phyloP scores from a whole-genome alignment of 2,888 invertebrate genomes.

The Liodrosophila aerea region DNA sequence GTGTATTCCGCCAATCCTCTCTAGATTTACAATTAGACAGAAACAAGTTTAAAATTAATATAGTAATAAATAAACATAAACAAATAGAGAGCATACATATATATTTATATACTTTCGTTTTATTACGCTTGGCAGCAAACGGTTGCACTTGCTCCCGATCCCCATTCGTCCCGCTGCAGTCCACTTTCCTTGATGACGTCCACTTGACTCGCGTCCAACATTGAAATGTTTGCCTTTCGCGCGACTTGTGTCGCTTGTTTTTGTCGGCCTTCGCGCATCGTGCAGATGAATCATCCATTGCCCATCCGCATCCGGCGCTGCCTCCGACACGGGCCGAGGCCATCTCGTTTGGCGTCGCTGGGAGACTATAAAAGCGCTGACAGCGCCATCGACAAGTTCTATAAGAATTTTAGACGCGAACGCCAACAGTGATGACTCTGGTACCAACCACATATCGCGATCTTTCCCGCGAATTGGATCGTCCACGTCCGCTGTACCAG shows the following conservation, averaged over 20 bases:
- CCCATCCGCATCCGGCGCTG: constrained; percentile 58
- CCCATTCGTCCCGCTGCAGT: no score
- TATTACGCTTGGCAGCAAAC: constrained; percentile 34
- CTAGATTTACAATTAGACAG: no score
- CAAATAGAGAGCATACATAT: constrained; percentile 1
- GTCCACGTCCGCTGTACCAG: constrained; percentile 53
- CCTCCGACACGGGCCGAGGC: constrained; percentile 45
- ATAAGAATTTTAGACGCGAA: constrained; percentile 48
- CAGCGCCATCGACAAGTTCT: constrained; percentile 53
- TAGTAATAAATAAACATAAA: constrained; percentile 20
- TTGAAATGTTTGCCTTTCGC: constrained; percentile 9
- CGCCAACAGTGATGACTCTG: constrained; percentile 73
- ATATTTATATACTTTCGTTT: constrained; percentile 22
- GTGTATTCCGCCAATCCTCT: no score
- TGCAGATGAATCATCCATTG: constrained; percentile 55
- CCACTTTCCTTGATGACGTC: constrained; percentile 35
- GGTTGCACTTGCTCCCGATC: constrained; percentile 16
- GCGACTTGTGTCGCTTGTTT: constrained; percentile 42
- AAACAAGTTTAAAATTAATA: no score
- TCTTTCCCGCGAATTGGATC: constrained; percentile 73
- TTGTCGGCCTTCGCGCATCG: constrained; percentile 65
- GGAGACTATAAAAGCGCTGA: constrained; percentile 57
- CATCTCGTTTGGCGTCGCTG: constrained; percentile 10
- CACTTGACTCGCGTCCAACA: constrained; percentile 49
- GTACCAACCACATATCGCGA: constrained; percentile 74